Percentiles rank a stretch among this genome's conserved stretches.
These are phyloP conservation scores for Sclerurus mexicanus DNA, from an alignment of 2,113 vertebrate species.

Conservation along the genomic window DNA sequence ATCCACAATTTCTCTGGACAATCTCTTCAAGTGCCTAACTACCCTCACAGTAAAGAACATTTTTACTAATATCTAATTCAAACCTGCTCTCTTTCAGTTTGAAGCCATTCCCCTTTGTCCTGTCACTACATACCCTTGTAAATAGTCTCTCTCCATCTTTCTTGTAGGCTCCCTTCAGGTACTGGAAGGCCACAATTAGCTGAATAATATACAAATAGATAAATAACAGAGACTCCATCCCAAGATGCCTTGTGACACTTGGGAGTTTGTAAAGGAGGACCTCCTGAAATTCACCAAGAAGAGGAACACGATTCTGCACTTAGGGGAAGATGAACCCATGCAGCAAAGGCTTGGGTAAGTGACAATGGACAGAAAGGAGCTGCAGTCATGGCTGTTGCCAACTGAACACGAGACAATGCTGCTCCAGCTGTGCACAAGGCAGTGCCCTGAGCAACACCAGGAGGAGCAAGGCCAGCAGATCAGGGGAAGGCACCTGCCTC, in stretches of 20 bases:
- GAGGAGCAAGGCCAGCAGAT: neutral
- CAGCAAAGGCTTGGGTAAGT: neutral
- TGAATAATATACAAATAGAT: neutral
- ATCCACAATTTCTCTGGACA: neutral
- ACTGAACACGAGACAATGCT: neutral
- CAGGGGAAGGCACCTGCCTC: neutral
- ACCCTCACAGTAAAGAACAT: neutral
- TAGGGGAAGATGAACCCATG: neutral
- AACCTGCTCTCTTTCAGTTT: neutral
- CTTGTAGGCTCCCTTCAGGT: neutral
- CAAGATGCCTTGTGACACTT: neutral
- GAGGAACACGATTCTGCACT: neutral
- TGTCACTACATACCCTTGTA: neutral
- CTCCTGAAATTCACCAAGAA: neutral
- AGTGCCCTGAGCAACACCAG: neutral
- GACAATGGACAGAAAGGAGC: neutral
- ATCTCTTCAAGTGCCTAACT: neutral
- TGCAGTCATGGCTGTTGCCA: neutral
- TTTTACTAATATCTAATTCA: neutral
- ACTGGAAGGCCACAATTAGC: neutral
- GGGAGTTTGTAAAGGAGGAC: neutral
- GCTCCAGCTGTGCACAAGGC: neutral
- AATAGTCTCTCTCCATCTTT: neutral
- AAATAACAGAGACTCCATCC: neutral
- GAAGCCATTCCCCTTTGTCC: neutral